Conservation (phyloP, 2,888 invertebrate genomes). For the Agrotis clavis region DNA sequence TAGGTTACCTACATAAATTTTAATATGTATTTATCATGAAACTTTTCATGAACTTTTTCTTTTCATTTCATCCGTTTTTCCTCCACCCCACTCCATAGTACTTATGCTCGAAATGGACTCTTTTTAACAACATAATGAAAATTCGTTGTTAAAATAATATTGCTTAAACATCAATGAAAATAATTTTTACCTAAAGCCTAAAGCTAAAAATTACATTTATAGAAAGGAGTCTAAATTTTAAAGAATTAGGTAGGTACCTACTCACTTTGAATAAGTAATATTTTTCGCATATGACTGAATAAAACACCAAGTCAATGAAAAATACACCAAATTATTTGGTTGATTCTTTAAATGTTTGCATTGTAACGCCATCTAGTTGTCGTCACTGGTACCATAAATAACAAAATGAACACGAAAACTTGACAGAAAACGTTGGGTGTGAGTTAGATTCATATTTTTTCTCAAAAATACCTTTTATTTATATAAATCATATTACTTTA, state of each 20-base stretch:
- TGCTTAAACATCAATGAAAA: too few relatives aligned
- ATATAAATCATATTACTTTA: not conserved
- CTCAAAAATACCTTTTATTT: not conserved
- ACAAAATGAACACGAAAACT: not conserved
- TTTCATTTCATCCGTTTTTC: not conserved
- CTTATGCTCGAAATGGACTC: too few relatives aligned
- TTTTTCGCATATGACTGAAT: not conserved
- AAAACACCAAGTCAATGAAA: too few relatives aligned
- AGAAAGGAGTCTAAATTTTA: not conserved
- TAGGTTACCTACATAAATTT: too few relatives aligned
- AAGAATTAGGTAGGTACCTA: not conserved
- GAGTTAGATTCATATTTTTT: not conserved
- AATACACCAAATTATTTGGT: too few relatives aligned
- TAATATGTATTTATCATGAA: not conserved
- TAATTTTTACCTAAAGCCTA: too few relatives aligned
- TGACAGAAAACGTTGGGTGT: not conserved
- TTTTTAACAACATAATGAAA: too few relatives aligned
- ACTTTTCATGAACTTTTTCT: too few relatives aligned
- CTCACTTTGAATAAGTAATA: too few relatives aligned
- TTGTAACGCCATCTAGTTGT: slow-evolving; percentile 38
- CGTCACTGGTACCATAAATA: not conserved
- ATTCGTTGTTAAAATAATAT: not conserved
- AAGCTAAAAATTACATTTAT: not conserved
- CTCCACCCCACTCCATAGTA: not conserved
- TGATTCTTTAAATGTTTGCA: not conserved